Conservation (phyloP, 1,140 invertebrate species). For the Drosophila ercepeae region DNA sequence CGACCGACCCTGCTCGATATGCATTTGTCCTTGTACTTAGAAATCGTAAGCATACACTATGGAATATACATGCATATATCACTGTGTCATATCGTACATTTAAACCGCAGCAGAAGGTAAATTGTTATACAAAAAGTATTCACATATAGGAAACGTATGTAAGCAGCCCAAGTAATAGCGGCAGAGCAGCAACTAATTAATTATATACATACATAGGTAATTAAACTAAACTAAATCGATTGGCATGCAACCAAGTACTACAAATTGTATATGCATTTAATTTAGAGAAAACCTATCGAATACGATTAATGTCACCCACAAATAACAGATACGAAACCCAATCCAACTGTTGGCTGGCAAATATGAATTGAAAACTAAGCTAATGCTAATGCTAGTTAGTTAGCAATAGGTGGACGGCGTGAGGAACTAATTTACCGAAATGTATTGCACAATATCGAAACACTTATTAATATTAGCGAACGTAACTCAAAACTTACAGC, state of each 20-base stretch:
- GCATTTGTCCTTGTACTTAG: constrained; percentile 70
- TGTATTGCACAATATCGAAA: constrained; percentile 82
- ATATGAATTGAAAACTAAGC: constrained; percentile 46
- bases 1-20: constrained; percentile 50
- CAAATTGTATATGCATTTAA: constrained; percentile 81
- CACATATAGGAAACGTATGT: constrained; percentile 46
- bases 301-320: constrained; percentile 30
- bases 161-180: constrained; percentile 65
- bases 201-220: constrained; percentile 46
- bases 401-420: constrained; percentile 32
- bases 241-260: constrained; percentile 65
- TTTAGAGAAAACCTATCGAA: constrained; percentile 48
- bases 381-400: constrained; percentile 37
- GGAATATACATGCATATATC: constrained; percentile 65
- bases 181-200: constrained; percentile 68
- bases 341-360: constrained; percentile 54
- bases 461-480: constrained; percentile 70
- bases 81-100: constrained; percentile 83
- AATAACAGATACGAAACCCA: constrained; percentile 35
- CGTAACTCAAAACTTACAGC: constrained; percentile 51
- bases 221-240: constrained; percentile 35
- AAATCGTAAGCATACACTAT: constrained; percentile 65
- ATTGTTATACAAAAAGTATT: constrained; percentile 62
- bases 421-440: constrained; percentile 77
- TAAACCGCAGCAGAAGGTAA: constrained; percentile 46